phyloP scores from a whole-genome alignment of 1,140 invertebrate species.

The Parapsyche elsis region DNA sequence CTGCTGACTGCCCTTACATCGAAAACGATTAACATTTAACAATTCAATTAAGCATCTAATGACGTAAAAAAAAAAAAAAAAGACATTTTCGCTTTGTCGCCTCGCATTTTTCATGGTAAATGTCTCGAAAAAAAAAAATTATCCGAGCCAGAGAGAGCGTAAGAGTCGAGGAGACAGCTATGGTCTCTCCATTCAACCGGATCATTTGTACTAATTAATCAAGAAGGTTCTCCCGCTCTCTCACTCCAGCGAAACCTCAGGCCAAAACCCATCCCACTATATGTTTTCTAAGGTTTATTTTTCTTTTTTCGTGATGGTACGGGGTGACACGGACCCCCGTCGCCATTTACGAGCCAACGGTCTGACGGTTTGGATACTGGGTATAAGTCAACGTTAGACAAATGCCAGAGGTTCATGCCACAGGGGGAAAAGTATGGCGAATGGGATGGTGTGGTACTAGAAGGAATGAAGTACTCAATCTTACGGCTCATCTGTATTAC shows the following conservation, averaged over 20 bases:
- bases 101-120: background rate
- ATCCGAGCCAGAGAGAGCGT: background rate
- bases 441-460: background rate
- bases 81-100: too few species aligned
- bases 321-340: slow-evolving; percentile 14
- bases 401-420: background rate
- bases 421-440: background rate
- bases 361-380: background rate
- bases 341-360: slow-evolving; percentile 11
- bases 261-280: background rate
- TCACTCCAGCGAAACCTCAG: background rate
- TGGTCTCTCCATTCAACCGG: slow-evolving; percentile 3
- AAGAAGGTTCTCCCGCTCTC: slow-evolving; percentile 25
- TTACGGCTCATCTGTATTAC: background rate
- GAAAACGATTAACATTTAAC: too few species aligned
- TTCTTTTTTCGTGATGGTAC: slow-evolving; percentile 21
- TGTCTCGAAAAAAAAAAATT: background rate
- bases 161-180: background rate
- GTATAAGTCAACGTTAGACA: slow-evolving; percentile 7
- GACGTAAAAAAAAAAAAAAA: too few species aligned
- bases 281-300: background rate
- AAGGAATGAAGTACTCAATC: slow-evolving; percentile 6
- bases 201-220: slow-evolving; percentile 42
- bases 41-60: too few species aligned
- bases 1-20: too few species aligned